Conservation (phyloP, 2,797 vertebrate genomes). For the Helostoma temminkii region DNA sequence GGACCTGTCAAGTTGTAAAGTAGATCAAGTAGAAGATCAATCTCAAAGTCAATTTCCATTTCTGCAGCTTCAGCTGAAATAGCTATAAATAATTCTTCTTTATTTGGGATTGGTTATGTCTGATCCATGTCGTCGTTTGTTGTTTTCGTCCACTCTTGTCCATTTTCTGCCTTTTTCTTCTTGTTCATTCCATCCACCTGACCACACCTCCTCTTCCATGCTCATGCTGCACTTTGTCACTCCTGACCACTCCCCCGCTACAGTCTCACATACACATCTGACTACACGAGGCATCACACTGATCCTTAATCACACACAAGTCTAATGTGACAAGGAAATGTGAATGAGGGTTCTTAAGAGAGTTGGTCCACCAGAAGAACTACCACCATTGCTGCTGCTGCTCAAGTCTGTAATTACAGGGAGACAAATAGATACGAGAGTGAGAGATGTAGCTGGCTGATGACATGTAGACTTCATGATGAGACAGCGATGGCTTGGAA, state of each 20-base stretch:
- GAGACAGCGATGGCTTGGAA: no score
- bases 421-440: constrained; percentile 12
- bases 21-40: background rate
- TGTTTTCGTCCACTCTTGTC: no score
- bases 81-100: background rate
- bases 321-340: constrained; percentile 64
- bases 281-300: constrained; percentile 32
- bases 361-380: constrained; percentile 28
- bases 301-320: constrained; percentile 59
- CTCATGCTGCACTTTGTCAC: no score
- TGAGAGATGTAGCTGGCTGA: background rate
- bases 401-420: constrained; percentile 46
- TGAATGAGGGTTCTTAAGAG: constrained; percentile 47
- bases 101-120: background rate
- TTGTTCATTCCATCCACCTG: no score
- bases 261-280: no score
- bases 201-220: no score
- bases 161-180: no score
- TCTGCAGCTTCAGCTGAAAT: background rate
- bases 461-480: constrained; percentile 14
- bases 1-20: background rate
- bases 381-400: constrained; percentile 1
- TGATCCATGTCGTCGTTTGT: no score
- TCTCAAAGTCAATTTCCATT: background rate
- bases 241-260: no score